Conservation (phyloP, 2,113 vertebrate species). For the Platichthys flesus region DNA sequence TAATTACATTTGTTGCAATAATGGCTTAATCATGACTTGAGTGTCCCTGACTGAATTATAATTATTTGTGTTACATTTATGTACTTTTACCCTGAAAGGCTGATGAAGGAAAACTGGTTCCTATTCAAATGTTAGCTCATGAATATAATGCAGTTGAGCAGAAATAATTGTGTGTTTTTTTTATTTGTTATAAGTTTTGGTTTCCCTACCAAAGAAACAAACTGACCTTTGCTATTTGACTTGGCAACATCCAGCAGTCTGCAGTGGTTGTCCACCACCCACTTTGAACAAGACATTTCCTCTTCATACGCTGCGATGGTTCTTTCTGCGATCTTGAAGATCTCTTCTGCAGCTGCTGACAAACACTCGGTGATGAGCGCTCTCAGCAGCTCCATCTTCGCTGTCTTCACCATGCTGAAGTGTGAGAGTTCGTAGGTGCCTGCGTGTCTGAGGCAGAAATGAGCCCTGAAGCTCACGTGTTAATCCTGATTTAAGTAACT, state of each 20-base stretch:
- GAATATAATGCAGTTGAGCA: too few species aligned
- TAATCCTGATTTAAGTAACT: neutral
- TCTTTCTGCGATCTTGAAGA: conserved; percentile 36
- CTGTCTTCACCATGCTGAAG: conserved; percentile 18
- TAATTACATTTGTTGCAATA: too few species aligned
- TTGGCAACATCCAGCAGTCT: conserved; percentile 29
- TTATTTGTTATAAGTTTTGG: neutral
- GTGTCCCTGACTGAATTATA: too few species aligned
- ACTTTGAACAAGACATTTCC: conserved; percentile 40
- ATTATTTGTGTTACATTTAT: too few species aligned
- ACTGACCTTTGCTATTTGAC: conserved; percentile 30
- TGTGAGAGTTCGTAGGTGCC: neutral
- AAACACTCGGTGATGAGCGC: conserved; percentile 39
- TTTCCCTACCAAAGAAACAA: neutral
- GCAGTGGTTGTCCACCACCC: conserved; percentile 33
- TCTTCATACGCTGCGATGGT: conserved; percentile 34
- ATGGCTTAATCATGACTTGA: too few species aligned
- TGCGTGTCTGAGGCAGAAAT: neutral
- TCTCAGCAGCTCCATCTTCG: conserved; percentile 45
- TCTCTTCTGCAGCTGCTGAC: conserved; percentile 47
- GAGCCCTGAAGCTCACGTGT: neutral
- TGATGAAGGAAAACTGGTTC: too few species aligned
- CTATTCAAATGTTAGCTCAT: too few species aligned
- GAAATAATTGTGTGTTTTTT: too few species aligned
- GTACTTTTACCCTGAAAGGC: too few species aligned